These are phyloP conservation scores for Himalopsyche japonica DNA, from an alignment of 2,888 invertebrate species.

Conservation along the genomic window DNA sequence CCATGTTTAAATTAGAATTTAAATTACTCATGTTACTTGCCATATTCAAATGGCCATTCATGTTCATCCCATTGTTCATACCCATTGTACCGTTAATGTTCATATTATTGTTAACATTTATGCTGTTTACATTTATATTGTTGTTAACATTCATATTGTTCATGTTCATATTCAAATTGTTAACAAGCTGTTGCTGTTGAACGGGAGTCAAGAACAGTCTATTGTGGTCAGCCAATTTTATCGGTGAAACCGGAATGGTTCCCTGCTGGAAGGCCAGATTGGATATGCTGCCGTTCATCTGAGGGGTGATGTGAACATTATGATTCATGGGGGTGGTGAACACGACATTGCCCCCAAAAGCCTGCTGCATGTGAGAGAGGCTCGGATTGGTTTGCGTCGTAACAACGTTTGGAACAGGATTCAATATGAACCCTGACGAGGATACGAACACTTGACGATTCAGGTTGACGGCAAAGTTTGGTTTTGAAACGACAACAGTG, in stretches of 20 bases:
- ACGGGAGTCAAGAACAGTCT: slow-evolving; percentile 28
- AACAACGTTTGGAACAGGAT: slow-evolving; percentile 48
- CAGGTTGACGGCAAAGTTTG: slow-evolving; percentile 59
- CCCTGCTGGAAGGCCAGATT: slow-evolving; percentile 24
- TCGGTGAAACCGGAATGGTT: slow-evolving; percentile 34
- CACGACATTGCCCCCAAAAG: slow-evolving; percentile 34
- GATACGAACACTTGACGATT: slow-evolving; percentile 54
- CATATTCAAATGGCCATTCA: not conserved
- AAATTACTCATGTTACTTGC: not conserved
- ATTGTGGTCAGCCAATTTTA: slow-evolving; percentile 31
- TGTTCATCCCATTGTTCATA: not conserved
- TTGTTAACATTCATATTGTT: not conserved
- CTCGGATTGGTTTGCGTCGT: slow-evolving; percentile 45
- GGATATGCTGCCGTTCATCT: slow-evolving; percentile 23
- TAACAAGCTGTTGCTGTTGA: slow-evolving; percentile 16
- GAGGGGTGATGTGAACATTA: slow-evolving; percentile 23
- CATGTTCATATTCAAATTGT: not conserved
- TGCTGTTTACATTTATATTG: not conserved
- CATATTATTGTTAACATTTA: not conserved
- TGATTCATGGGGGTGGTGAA: slow-evolving; percentile 32
- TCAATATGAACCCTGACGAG: slow-evolving; percentile 58
- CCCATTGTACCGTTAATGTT: not conserved
- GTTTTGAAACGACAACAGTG: slow-evolving; percentile 58
- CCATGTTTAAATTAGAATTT: not conserved
- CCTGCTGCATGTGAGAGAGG: slow-evolving; percentile 31